A percentile compares a stretch with the other conserved stretches of the same genome.
Evolutionary conservation across 2,888 invertebrate species (phyloP).

Genomic region (Dynastes hyllus): DNA sequence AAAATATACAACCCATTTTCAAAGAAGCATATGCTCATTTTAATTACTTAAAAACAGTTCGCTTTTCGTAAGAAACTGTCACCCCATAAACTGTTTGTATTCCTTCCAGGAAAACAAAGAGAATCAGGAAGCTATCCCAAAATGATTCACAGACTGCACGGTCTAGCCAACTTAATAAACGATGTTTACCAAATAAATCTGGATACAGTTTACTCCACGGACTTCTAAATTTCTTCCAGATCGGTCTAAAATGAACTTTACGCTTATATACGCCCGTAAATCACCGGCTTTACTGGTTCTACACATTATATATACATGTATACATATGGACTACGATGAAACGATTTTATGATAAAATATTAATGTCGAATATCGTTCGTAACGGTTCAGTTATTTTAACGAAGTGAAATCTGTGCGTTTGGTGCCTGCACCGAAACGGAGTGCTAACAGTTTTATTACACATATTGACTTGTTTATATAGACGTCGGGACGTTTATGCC

Average conservation of each 20-base stretch:
- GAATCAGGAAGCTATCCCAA: too few relatives aligned
- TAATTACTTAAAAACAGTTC: too few relatives aligned
- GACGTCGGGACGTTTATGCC: conserved; percentile 33
- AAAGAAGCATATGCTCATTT: too few relatives aligned
- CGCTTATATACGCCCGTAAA: conserved; percentile 31
- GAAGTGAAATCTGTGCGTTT: conserved; percentile 34
- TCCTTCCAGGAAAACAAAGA: too few relatives aligned
- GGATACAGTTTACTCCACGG: conserved; percentile 8
- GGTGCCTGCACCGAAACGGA: conserved; percentile 3
- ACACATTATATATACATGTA: conserved; percentile 8
- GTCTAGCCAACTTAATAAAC: conserved; percentile 17
- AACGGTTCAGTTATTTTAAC: conserved; percentile 44
- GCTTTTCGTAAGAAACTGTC: too few relatives aligned
- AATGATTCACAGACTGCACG: not conserved
- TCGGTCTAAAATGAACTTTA: conserved; percentile 35
- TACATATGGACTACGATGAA: conserved; percentile 13
- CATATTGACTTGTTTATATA: conserved; percentile 42
- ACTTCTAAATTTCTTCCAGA: conserved; percentile 14
- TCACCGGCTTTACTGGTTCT: conserved; percentile 29
- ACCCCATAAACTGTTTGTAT: too few relatives aligned
- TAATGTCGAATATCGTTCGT: conserved; percentile 36
- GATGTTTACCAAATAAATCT: conserved; percentile 39
- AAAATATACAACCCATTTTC: too few relatives aligned
- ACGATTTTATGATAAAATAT: conserved; percentile 45
- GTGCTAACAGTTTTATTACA: conserved; percentile 44